phyloP scores from a whole-genome alignment of 2,888 invertebrate genomes.

The Coelogynopora nodosa region DNA sequence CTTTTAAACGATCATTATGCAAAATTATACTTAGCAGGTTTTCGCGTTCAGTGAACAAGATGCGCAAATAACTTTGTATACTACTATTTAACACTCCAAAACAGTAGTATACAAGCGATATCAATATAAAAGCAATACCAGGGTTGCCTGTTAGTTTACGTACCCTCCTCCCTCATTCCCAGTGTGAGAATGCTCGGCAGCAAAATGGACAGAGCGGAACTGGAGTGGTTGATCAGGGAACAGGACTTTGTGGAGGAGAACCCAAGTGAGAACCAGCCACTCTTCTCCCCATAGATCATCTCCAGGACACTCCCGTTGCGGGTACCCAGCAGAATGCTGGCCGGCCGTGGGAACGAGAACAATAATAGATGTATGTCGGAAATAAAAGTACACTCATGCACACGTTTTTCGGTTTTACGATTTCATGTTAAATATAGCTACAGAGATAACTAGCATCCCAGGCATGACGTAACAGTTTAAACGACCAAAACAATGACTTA shows the following conservation, averaged over 20 bases:
- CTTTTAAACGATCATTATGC: too few species aligned
- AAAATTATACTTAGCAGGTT: too few species aligned
- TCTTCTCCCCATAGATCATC: slow-evolving; percentile 35
- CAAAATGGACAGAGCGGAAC: slow-evolving; percentile 75
- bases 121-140: not conserved
- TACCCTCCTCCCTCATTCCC: slow-evolving; percentile 68
- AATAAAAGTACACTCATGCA: too few species aligned
- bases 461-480: too few species aligned
- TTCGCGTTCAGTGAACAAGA: too few species aligned
- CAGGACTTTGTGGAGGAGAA: slow-evolving; percentile 77
- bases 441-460: too few species aligned
- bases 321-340: slow-evolving; percentile 41
- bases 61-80: not conserved
- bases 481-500: too few species aligned
- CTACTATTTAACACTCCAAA: not conserved
- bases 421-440: too few species aligned
- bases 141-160: not conserved
- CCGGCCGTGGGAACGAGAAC: too few species aligned
- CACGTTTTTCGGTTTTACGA: too few species aligned
- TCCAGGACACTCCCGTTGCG: slow-evolving; percentile 36
- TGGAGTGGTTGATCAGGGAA: slow-evolving; percentile 84
- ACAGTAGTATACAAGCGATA: not conserved
- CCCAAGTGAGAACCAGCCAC: slow-evolving; percentile 33
- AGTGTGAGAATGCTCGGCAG: slow-evolving; percentile 80
- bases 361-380: too few species aligned